A percentile compares a stretch with the other conserved stretches of the same genome.
These are phyloP conservation scores for Stenotaenia linearis DNA, from an alignment of 2,888 invertebrate genomes.

Conservation along the genomic window DNA sequence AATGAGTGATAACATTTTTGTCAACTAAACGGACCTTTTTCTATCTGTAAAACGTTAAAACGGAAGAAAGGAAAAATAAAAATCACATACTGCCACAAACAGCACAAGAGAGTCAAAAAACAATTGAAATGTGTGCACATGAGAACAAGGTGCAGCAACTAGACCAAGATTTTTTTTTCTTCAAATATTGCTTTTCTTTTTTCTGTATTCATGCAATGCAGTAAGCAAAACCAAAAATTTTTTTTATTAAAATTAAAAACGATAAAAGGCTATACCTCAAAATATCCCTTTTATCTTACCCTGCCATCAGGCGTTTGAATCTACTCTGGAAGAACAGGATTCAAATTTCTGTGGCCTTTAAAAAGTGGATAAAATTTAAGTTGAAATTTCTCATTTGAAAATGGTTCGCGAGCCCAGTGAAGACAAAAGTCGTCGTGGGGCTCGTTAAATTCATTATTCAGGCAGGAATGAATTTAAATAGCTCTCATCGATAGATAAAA, in stretches of 20 bases:
- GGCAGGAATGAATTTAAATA: neutral
- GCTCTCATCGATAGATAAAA: neutral
- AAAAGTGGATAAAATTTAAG: neutral
- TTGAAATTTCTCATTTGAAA: neutral
- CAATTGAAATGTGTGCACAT: conserved; percentile 11
- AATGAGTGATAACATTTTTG: conserved; percentile 19
- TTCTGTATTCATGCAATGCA: neutral
- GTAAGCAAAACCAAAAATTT: neutral
- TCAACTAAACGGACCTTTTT: conserved; percentile 1
- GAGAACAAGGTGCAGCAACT: conserved; percentile 19
- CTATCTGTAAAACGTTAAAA: neutral
- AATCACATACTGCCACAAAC: conserved; percentile 8
- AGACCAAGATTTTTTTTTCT: neutral
- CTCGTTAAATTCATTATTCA: neutral
- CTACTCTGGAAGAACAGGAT: conserved; percentile 14
- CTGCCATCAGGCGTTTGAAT: conserved; percentile 1
- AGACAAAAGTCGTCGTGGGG: neutral
- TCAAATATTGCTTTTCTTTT: neutral
- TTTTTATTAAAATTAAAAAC: neutral
- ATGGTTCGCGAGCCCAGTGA: neutral
- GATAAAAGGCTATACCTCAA: neutral
- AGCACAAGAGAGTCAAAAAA: conserved; percentile 14
- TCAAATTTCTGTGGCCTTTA: conserved; percentile 4
- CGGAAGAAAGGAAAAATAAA: neutral
- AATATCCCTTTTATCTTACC: neutral